Evolutionary conservation across 2,888 invertebrate genomes (phyloP).

Genomic region (Slavum lentiscoides): DNA sequence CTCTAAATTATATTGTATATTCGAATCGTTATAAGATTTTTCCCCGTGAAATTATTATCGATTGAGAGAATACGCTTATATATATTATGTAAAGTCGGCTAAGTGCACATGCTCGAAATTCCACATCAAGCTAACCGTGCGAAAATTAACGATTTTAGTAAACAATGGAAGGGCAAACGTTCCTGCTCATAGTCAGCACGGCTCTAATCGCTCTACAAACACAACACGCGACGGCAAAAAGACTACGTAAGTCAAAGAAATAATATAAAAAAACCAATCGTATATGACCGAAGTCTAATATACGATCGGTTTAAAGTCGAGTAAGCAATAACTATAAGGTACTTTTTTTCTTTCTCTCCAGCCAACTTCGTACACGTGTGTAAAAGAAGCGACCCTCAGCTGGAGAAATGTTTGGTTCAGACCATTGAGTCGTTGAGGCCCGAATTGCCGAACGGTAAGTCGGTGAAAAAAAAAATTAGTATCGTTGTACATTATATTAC

Average conservation of each 20-base stretch:
- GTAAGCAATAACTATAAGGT: neutral
- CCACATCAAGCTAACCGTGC: neutral
- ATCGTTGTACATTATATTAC: no score
- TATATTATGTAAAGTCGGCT: no score
- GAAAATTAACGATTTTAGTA: conserved; percentile 21
- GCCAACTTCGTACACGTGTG: conserved; percentile 63
- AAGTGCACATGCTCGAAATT: neutral
- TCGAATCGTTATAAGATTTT: no score
- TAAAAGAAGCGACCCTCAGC: conserved; percentile 64
- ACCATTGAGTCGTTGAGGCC: conserved; percentile 73
- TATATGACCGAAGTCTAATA: no score
- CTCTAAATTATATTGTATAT: no score
- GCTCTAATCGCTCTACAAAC: conserved; percentile 34
- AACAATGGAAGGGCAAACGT: conserved; percentile 39
- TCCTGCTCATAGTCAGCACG: conserved; percentile 29
- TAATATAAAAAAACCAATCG: no score
- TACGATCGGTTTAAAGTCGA: neutral
- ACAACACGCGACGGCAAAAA: conserved; percentile 41
- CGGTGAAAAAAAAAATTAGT: neutral
- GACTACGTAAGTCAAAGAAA: conserved; percentile 21
- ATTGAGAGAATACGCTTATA: no score
- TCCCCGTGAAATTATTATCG: no score
- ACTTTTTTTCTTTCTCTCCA: conserved; percentile 56
- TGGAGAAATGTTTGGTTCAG: conserved; percentile 74
- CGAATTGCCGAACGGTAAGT: conserved; percentile 71